Base-by-base conservation (phyloP, 2,113 vertebrate genomes). In the Crocuta crocuta region DNA sequence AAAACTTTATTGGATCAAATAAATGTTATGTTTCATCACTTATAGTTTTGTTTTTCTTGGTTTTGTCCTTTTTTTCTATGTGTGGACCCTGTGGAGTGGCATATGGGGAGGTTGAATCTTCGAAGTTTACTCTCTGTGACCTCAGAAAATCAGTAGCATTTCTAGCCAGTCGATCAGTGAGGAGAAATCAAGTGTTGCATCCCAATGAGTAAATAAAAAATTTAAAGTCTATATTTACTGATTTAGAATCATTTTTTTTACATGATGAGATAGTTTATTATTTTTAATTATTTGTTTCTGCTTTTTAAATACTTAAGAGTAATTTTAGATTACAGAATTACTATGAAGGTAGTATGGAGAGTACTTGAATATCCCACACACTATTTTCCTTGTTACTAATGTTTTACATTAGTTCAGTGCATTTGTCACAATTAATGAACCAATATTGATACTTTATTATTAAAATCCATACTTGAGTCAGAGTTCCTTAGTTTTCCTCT, bases 1-100 rank as follows among this genome's bases (percentile, higher is more conserved):
- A 95, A 97, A 92, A 93, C 82, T 97, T 94, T 86, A 98, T 97
- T 98, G 94, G 85, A 98, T 94, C 73, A 94, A 94, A 89, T 66
- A 93, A 95, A 68, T 58, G 2, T 43, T 43, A 35, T 93, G 17
- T 85, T 89, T 97, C 82, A 39, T 81, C 24, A 71, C 7, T 78
- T 83, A 48, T 7, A 33, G 31, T 21, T 70, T 93, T 78, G 26
- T 43, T 91, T 79, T 63, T 80, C 10, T 50, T 73, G 39, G 24
- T 19, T 68, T 80, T 78, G 33, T 61, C 82, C 39, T 71, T 53
- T 92, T 79, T 86, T 48, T 73, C 23, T 10, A 13, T 73, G 10
- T 55, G n/a, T 55, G 55, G 35, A 76, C 28, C 24, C 33, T 87
- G 4, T 74, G 10, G 50, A 28, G 5, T 91, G 26, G 23, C 68